A percentile compares a stretch with the other conserved stretches of the same genome.
Evolutionary conservation across 2,113 vertebrate genomes (phyloP).

Genomic region (Epinephelus moara): DNA sequence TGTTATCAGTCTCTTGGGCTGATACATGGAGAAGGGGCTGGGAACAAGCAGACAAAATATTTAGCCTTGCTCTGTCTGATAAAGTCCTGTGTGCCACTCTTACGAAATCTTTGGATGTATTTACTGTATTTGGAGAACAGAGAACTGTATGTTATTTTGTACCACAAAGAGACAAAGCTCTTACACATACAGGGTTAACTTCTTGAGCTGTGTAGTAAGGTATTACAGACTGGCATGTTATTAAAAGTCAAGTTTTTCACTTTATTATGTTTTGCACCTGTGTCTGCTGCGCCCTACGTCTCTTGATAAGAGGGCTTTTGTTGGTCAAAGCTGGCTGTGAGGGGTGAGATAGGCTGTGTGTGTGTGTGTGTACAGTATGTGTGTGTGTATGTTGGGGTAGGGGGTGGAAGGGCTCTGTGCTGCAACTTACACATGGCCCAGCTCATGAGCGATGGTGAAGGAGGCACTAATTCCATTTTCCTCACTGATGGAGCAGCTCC

Average conservation of each 20-base stretch:
- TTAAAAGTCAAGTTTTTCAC: constrained; percentile 75
- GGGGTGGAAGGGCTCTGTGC: background rate
- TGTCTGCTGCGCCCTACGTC: constrained; percentile 58
- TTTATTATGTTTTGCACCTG: constrained; percentile 85
- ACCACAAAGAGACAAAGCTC: background rate
- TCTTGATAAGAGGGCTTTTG: constrained; percentile 83
- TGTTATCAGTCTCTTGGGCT: constrained; percentile 22
- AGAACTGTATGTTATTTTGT: background rate
- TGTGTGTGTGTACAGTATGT: constrained; percentile 14
- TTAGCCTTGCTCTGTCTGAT: constrained; percentile 24
- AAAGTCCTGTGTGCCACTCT: background rate
- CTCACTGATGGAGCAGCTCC: constrained; percentile 98
- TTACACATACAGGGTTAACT: constrained; percentile 48
- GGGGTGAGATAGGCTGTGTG: constrained; percentile 17
- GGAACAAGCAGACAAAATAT: background rate
- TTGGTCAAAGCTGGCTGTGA: constrained; percentile 62
- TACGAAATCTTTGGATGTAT: background rate
- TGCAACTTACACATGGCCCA: constrained; percentile 96
- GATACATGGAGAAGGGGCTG: background rate
- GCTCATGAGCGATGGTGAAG: constrained; percentile 97
- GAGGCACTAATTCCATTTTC: constrained; percentile 97
- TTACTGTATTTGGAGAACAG: background rate
- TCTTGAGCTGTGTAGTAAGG: constrained; percentile 45
- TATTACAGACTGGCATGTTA: constrained; percentile 76
- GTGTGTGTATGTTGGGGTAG: background rate